These are phyloP conservation scores for Pomatorhinus ruficollis DNA, from an alignment of 2,113 vertebrate genomes.

Conservation along the genomic window DNA sequence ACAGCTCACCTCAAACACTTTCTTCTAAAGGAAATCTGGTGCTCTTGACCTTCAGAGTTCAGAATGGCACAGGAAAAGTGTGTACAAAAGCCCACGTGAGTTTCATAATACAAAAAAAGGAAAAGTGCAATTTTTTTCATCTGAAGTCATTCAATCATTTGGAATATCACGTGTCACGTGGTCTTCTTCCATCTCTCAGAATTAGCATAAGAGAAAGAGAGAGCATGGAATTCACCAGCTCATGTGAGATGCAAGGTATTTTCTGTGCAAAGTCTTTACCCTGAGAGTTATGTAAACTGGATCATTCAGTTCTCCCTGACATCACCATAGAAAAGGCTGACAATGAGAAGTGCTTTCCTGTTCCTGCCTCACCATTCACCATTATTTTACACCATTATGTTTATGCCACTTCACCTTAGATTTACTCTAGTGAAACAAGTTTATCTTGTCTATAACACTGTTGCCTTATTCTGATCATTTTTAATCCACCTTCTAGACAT, in stretches of 20 bases:
- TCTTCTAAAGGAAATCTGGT: not conserved
- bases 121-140: not conserved
- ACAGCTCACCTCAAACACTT: not conserved
- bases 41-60: not conserved
- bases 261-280: not conserved
- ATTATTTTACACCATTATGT: not conserved
- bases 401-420: not conserved
- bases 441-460: not conserved
- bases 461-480: not conserved
- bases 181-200: not conserved
- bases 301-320: not conserved
- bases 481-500: not conserved
- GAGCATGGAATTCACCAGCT: not conserved
- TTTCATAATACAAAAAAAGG: not conserved
- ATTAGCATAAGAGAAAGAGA: not conserved
- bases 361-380: not conserved
- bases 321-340: not conserved
- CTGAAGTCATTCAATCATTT: not conserved
- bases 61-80: not conserved
- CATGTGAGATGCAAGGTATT: not conserved
- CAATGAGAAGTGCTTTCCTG: not conserved
- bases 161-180: not conserved
- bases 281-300: not conserved
- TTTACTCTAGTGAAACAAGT: not conserved
- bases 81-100: not conserved